These are phyloP conservation scores for Hydroisotoma schaefferi DNA, from an alignment of 2,888 invertebrate genomes.

Conservation along the genomic window DNA sequence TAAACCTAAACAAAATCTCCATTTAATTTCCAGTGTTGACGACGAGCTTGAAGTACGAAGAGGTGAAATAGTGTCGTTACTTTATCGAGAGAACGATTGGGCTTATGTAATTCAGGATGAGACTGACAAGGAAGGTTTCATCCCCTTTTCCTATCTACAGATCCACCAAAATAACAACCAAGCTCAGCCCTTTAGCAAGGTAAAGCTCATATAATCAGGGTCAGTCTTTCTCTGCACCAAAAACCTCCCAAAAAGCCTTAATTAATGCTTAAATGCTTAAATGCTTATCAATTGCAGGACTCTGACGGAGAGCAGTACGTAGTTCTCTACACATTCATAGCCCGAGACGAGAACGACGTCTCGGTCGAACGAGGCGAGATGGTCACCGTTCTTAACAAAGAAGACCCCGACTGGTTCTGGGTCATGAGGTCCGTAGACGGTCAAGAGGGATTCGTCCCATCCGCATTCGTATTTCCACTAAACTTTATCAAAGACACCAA, in stretches of 20 bases:
- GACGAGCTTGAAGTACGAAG: conserved; percentile 71
- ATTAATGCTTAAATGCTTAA: not conserved
- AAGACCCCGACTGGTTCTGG: conserved; percentile 97
- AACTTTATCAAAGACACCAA: conserved; percentile 21
- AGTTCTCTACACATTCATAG: conserved; percentile 87
- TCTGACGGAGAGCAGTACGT: conserved; percentile 60
- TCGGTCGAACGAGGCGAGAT: conserved; percentile 91
- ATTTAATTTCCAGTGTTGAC: too few relatives aligned
- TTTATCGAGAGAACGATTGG: conserved; percentile 96
- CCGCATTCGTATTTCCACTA: conserved; percentile 82
- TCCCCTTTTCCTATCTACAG: conserved; percentile 77
- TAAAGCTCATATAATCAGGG: conserved; percentile 41
- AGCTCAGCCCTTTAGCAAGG: conserved; percentile 61
- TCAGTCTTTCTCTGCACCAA: not conserved
- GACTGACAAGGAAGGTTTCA: conserved; percentile 70
- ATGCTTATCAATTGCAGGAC: not conserved
- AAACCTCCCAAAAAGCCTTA: not conserved
- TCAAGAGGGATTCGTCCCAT: conserved; percentile 71
- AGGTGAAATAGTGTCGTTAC: conserved; percentile 66
- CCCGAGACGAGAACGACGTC: conserved; percentile 89
- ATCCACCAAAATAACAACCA: conserved; percentile 48
- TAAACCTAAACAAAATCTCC: too few relatives aligned
- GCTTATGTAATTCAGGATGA: conserved; percentile 78
- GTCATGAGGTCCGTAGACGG: conserved; percentile 81
- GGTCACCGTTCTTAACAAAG: conserved; percentile 90